Evolutionary conservation across 2,113 vertebrate species (phyloP), one percentile per base, ranked within the genome.

Genomic region (Mobula hypostoma): DNA sequence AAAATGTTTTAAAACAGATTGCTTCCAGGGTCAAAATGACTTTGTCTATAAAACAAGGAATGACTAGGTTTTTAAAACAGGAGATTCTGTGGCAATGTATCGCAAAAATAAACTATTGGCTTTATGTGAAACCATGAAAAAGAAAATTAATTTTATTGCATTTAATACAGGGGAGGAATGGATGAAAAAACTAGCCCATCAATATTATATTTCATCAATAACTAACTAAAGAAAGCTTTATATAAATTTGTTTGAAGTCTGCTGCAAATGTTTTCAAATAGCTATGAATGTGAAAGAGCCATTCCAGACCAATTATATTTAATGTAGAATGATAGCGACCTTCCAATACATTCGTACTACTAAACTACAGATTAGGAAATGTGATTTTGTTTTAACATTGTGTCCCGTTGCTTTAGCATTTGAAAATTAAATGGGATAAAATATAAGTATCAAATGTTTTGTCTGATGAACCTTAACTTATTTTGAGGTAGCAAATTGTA

Each of bases 1-100:
- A 87, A 87, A 61, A 87, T 87, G 83, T 87, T 87, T 87, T 56
- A 87, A 87, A 87, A 87, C 83, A 87, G 24, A 87, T n/a, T 61
- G 29, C 56, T 61, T 2, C 9, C 83, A 87, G 83, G 83, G 83
- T 87, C 56, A 87, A 87, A 87, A 61, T 87, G 56, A 87, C 83
- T 85, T 85, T 87, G 56, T 61, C 21, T 61, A 14, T n/a, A 87
- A 87, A 87, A 61, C 83, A 63, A 87, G 56, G 56, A 87, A 87
- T 9, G 2, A 87, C 58, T 61, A 29, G 83, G 9, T 63, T 87
- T 87, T 61, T 61, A 87, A 87, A 85, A 27, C 48, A 29, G 29
- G 5, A 7, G 32, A 87, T 29, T 87, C 29, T 61, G 58, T 87
- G 56, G 2, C 27, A 14, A 61, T 29, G 11, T 61, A 58, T 61